Evolutionary conservation across 2,797 vertebrate genomes (phyloP).

Genomic region (Tadarida brasiliensis): DNA sequence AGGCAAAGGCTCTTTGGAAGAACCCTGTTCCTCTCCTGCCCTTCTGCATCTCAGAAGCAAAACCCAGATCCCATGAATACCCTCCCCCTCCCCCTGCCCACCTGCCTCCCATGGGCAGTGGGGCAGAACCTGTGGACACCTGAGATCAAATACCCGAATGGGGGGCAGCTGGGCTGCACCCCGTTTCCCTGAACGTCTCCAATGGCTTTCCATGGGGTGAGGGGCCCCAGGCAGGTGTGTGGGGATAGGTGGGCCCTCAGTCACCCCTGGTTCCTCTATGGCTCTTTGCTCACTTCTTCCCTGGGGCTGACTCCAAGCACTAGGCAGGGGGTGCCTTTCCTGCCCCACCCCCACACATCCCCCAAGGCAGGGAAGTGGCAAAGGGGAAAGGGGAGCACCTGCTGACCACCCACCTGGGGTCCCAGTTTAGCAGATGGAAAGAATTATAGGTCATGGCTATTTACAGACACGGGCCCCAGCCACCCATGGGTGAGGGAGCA

Average conservation of each 20-base stretch:
- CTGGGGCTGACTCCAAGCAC: not conserved
- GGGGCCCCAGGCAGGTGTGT: not conserved
- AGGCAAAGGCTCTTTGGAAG: conserved; percentile 45
- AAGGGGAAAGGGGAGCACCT: not conserved
- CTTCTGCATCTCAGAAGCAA: not conserved
- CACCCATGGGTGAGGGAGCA: not conserved
- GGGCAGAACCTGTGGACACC: conserved; percentile 75
- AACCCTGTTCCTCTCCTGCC: not conserved
- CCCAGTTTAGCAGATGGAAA: conserved; percentile 22
- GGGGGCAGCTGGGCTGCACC: conserved; percentile 60
- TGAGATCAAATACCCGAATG: conserved; percentile 82
- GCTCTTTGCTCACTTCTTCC: conserved; percentile 66
- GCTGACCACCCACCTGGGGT: not conserved
- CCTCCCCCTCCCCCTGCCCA: not conserved
- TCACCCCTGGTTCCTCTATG: conserved; percentile 70
- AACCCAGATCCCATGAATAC: not conserved
- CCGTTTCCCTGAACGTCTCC: conserved; percentile 82
- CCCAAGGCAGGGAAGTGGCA: not conserved
- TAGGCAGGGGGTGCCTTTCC: not conserved
- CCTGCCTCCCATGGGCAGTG: not conserved
- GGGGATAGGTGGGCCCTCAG: not conserved
- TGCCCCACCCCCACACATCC: not conserved
- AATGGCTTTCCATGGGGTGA: conserved; percentile 79
- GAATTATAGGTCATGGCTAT: conserved; percentile 69
- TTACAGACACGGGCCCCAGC: conserved; percentile 51